phyloP scores from a whole-genome alignment of 1,140 invertebrate genomes.

The Probaryconus sp. region DNA sequence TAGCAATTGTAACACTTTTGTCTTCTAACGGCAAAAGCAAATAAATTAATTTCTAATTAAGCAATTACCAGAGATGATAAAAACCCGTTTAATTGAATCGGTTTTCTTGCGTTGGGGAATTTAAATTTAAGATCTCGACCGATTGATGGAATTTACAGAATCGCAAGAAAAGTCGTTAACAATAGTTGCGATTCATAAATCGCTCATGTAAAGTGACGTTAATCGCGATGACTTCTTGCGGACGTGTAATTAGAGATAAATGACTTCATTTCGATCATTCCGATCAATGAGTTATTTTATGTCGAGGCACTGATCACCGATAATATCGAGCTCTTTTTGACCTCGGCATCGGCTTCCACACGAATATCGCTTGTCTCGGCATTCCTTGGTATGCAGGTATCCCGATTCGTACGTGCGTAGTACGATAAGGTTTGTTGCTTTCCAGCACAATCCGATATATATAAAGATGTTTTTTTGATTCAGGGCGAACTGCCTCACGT shows the following conservation, averaged over 20 bases:
- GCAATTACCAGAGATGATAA: too few species aligned
- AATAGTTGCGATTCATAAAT: constrained; percentile 5
- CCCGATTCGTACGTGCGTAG: constrained; percentile 45
- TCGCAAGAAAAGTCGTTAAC: not conserved
- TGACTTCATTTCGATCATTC: constrained; percentile 57
- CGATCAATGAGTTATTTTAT: constrained; percentile 48
- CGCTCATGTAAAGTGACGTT: constrained; percentile 7
- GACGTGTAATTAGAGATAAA: constrained; percentile 35
- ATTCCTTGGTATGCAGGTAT: constrained; percentile 45
- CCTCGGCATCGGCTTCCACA: constrained; percentile 39
- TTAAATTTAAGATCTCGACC: too few species aligned
- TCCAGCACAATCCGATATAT: constrained; percentile 45
- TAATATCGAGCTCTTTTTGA: constrained; percentile 55
- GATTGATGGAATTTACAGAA: not conserved
- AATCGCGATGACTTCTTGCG: constrained; percentile 31
- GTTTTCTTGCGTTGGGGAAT: too few species aligned
- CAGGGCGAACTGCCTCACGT: constrained; percentile 34
- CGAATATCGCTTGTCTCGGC: constrained; percentile 32
- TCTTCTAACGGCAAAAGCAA: too few species aligned
- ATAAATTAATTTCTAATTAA: too few species aligned
- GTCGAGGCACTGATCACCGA: constrained; percentile 35
- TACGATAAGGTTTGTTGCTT: constrained; percentile 59
- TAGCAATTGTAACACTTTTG: too few species aligned
- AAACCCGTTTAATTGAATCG: too few species aligned
- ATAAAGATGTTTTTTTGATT: constrained; percentile 54